Evolutionary conservation across 2,888 invertebrate genomes (phyloP), one percentile per base, ranked within the genome.

Genomic region (Drosophila formosana): DNA sequence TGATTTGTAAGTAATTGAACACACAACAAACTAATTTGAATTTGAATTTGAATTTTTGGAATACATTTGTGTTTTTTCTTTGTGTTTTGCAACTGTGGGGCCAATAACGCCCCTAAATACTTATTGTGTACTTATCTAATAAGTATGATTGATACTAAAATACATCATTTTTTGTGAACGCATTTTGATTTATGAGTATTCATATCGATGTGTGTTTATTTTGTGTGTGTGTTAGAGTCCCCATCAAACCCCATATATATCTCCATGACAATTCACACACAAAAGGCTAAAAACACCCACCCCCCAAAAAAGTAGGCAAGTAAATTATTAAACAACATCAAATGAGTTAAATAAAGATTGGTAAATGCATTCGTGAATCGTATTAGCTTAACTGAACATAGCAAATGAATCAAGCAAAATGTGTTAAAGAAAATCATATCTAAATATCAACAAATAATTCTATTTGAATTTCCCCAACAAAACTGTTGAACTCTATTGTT

Each of bases 1-100:
- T 76, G 72, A 89, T 90, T 89, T 89, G 90, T 90, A 90, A 90
- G 90, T 90, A 90, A 89, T 77, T 47, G 13, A 39, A 58, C 25
- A 64, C 57, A 75, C 82, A 88, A 75, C 76, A 61, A 66, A 77
- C 49, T 71, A 39, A 77, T 49, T 56, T 72, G 34, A 66, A 28
- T 49, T 56, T 72, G 34, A 66, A 28, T 60, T 60, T 18, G 18
- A 18, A 18, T 18, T 64, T 50, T 57, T 60, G 56, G n/a, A 57
- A 69, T 64, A 70, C 53, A 55, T 60, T 67, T 68, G 58, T 43
- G 56, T 66, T 53, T 57, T 57, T 53, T 34, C 28, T 68, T 18
- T 62, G 28, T 46, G 45, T 55, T 43, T 56, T 60, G 69, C 63
- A 71, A 71, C 62, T 37, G 39, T 18, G 39, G 49, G 77, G 23